These are phyloP conservation scores for Psettodes erumei DNA, from an alignment of 2,113 vertebrate genomes.

Conservation along the genomic window DNA sequence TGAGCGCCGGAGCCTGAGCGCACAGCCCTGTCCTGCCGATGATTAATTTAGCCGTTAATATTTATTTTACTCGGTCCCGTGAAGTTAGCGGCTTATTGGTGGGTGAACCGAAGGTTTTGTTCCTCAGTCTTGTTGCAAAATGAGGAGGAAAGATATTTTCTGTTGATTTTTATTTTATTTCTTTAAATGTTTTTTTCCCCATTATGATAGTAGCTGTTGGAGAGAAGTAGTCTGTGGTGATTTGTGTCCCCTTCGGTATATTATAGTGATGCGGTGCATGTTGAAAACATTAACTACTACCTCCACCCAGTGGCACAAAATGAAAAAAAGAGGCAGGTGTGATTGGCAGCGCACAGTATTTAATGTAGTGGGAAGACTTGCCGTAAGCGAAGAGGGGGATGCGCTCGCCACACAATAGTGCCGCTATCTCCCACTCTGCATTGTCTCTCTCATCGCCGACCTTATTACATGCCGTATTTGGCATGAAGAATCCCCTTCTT, in stretches of 20 bases:
- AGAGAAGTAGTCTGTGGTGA: conserved; percentile 45
- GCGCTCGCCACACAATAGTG: conserved; percentile 72
- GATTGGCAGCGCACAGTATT: conserved; percentile 79
- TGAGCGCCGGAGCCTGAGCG: conserved; percentile 73
- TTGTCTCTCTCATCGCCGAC: conserved; percentile 77
- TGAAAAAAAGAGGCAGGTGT: conserved; percentile 75
- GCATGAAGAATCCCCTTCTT: conserved; percentile 76
- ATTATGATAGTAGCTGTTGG: conserved; percentile 23
- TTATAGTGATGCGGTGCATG: conserved; percentile 55
- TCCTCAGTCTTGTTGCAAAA: conserved; percentile 45
- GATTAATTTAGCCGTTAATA: conserved; percentile 82
- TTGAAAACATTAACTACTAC: conserved; percentile 80
- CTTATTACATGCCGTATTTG: conserved; percentile 77
- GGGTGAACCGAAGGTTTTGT: conserved; percentile 55
- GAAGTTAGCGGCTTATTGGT: conserved; percentile 69
- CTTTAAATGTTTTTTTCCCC: neutral
- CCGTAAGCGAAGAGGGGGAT: conserved; percentile 77
- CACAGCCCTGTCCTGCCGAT: conserved; percentile 75
- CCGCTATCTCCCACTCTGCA: conserved; percentile 74
- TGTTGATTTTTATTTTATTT: neutral
- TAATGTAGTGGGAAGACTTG: conserved; percentile 79
- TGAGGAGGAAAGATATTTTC: conserved; percentile 10
- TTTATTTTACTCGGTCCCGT: conserved; percentile 77
- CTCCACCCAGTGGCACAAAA: conserved; percentile 84
- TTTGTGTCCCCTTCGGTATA: conserved; percentile 61